Evolutionary conservation across 1,140 invertebrate genomes (phyloP).

Genomic region (Matsumurasca onukii): DNA sequence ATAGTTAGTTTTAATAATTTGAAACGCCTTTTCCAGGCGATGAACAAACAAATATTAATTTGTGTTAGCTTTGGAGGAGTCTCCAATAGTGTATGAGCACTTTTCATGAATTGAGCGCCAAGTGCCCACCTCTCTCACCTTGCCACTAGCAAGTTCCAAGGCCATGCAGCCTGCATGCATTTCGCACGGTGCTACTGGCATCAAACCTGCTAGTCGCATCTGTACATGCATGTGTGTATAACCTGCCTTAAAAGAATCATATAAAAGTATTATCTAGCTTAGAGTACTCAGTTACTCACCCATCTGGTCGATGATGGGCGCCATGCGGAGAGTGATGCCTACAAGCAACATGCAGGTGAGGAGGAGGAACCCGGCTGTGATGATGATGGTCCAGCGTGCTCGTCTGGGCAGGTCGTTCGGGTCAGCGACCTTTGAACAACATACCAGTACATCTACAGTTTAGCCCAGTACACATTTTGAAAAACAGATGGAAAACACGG

Average conservation of each 20-base stretch:
- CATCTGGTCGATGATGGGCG: slow-evolving; percentile 90
- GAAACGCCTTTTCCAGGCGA: too few species aligned
- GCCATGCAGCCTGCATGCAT: too few species aligned
- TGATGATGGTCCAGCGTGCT: slow-evolving; percentile 85
- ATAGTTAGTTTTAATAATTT: not conserved
- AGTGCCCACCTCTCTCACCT: not conserved
- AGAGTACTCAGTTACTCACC: too few species aligned
- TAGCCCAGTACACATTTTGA: too few species aligned
- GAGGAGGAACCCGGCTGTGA: slow-evolving; percentile 79
- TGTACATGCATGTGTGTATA: not conserved
- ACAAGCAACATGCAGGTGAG: slow-evolving; percentile 84
- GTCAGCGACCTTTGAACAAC: slow-evolving; percentile 48
- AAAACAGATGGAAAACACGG: too few species aligned
- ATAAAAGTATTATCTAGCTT: too few species aligned
- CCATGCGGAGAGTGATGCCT: slow-evolving; percentile 85
- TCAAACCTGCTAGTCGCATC: not conserved
- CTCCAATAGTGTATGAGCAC: not conserved
- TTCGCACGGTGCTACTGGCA: not conserved
- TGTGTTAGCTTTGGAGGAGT: not conserved
- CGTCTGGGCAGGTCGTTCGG: slow-evolving; percentile 76
- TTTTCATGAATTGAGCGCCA: not conserved
- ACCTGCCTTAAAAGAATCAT: not conserved
- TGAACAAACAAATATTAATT: too few species aligned
- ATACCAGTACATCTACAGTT: too few species aligned
- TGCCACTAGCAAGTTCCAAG: not conserved